phyloP scores from a whole-genome alignment of 2,888 invertebrate species.

The Ectobius pallidus region DNA sequence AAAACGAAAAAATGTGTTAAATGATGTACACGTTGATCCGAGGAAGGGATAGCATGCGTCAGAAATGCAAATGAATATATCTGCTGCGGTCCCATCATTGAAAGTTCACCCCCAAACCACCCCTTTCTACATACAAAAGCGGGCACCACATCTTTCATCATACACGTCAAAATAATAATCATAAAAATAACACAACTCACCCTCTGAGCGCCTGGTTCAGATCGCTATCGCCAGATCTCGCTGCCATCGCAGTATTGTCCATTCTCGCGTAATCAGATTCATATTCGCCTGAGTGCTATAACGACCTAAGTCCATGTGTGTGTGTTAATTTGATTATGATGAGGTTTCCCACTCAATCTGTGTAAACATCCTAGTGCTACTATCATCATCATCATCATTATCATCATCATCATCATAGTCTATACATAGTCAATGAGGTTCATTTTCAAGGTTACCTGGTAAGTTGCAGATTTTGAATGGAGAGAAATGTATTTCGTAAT shows the following conservation, averaged over 20 bases:
- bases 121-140: neutral
- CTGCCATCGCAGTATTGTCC: conserved; percentile 1
- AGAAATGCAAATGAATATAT: conserved; percentile 24
- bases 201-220: neutral
- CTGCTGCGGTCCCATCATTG: conserved; percentile 23
- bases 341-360: too few species aligned
- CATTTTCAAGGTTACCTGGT: too few species aligned
- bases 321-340: too few species aligned
- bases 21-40: conserved; percentile 10
- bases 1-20: conserved; percentile 13
- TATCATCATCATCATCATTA: too few species aligned
- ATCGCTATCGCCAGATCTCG: conserved; percentile 17
- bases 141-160: conserved; percentile 23
- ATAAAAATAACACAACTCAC: conserved; percentile 17
- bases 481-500: too few species aligned
- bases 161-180: conserved; percentile 21
- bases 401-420: too few species aligned
- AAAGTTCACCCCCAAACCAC: conserved; percentile 16
- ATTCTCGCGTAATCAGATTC: conserved; percentile 10
- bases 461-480: too few species aligned
- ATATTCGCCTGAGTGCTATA: neutral
- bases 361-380: too few species aligned
- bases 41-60: neutral
- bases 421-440: too few species aligned
- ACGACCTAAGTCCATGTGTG: neutral